These are phyloP conservation scores for Gibbula magus DNA, from an alignment of 2,888 invertebrate species.

Conservation along the genomic window DNA sequence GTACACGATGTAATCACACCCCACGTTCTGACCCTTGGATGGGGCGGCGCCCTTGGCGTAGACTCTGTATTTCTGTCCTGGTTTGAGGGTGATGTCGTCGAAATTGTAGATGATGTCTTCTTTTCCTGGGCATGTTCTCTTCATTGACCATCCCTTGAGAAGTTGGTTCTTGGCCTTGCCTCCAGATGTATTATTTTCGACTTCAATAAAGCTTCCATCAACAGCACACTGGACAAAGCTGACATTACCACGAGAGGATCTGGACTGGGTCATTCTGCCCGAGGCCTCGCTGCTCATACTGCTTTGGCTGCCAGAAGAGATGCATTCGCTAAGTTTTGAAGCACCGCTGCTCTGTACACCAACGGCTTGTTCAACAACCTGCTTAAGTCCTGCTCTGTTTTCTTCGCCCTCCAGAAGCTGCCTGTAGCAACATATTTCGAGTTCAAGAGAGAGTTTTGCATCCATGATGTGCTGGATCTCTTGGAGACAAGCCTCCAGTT, in stretches of 20 bases:
- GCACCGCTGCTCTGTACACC: constrained; percentile 46
- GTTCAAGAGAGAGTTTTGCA: constrained; percentile 77
- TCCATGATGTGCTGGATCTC: constrained; percentile 69
- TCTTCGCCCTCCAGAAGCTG: constrained; percentile 78
- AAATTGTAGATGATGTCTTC: constrained; percentile 9
- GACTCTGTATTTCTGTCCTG: constrained; percentile 33
- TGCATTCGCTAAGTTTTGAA: constrained; percentile 45
- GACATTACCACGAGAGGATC: constrained; percentile 43
- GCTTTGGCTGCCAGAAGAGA: constrained; percentile 19
- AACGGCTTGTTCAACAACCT: constrained; percentile 47
- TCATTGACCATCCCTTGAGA: constrained; percentile 10
- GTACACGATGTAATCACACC: constrained; percentile 1
- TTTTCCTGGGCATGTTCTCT: neutral
- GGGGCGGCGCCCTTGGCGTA: constrained; percentile 27
- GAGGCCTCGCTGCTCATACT: constrained; percentile 39
- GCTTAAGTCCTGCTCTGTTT: constrained; percentile 58
- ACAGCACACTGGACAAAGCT: constrained; percentile 39
- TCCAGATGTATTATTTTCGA: constrained; percentile 46
- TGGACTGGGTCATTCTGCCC: constrained; percentile 44
- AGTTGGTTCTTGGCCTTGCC: constrained; percentile 32
- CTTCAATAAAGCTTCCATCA: constrained; percentile 35
- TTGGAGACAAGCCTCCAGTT: constrained; percentile 45
- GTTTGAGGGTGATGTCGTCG: constrained; percentile 20
- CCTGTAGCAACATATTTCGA: constrained; percentile 78
- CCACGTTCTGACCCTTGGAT: neutral